phyloP scores from a whole-genome alignment of 2,113 vertebrate species.

The Albula goreensis region DNA sequence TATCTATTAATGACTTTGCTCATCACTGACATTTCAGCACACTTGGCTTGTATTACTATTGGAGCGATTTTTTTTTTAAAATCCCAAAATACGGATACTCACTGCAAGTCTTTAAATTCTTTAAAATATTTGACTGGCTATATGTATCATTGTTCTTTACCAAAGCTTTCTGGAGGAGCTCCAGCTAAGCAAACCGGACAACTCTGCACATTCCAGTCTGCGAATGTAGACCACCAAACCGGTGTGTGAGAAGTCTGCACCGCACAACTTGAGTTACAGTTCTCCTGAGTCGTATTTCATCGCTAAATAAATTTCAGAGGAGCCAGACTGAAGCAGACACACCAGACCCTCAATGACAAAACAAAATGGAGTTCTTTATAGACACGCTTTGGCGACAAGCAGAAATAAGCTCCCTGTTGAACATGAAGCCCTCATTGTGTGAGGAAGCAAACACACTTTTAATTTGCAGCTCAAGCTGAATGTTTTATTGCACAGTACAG shows the following conservation, averaged over 20 bases:
- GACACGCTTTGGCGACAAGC: background rate
- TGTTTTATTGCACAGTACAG: too few relatives aligned
- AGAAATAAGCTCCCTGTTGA: background rate
- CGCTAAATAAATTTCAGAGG: background rate
- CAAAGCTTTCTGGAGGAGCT: constrained; percentile 12
- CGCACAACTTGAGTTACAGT: background rate
- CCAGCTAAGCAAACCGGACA: constrained; percentile 5
- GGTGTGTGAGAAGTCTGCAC: background rate
- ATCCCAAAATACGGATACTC: too few relatives aligned
- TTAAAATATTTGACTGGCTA: too few relatives aligned
- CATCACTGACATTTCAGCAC: too few relatives aligned
- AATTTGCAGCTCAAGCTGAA: too few relatives aligned
- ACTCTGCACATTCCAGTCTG: constrained; percentile 25
- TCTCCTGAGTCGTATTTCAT: background rate
- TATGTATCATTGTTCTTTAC: background rate
- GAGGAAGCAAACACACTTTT: background rate
- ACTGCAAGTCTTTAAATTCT: too few relatives aligned
- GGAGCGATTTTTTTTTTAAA: too few relatives aligned
- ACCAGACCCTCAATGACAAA: background rate
- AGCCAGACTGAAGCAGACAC: background rate
- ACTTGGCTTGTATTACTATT: too few relatives aligned
- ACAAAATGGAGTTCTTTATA: background rate
- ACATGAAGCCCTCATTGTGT: background rate
- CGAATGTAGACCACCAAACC: background rate
- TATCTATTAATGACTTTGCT: too few relatives aligned